Base-by-base conservation (phyloP, 1,140 invertebrate genomes). In the Psix sp. region DNA sequence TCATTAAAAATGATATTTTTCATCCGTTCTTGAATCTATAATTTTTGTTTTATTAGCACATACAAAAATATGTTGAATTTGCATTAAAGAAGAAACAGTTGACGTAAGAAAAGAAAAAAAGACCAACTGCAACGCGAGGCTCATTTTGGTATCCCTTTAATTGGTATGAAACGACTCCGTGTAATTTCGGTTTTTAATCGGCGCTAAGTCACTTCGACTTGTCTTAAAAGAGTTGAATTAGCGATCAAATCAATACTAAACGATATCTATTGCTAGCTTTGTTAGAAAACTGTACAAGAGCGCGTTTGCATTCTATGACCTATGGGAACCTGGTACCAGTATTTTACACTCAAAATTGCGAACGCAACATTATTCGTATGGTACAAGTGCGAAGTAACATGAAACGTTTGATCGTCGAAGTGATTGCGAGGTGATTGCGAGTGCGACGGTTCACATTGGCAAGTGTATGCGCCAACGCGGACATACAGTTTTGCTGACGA, bases 251-350 rank as follows among this genome's bases (percentile, higher is more conserved):
- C 40, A 35, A 39, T 33, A 29, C 24, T 62, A 52, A 38, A 11
- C n/a, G n/a, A n/a, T n/a, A n/a, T n/a, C 45, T 59, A 68, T 39
- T 49, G 1, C 20, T 40, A 26, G 10, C 33, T 39, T 49, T 16
- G 31, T 62, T 71, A 56, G 40, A 71, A 71, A 70, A 62, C 59
- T 71, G 67, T 71, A 71, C 59, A 71, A 62, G 49, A 62, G 36
- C 57, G 67, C 57, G 38, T 26, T 36, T 48, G 39, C 42, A 24
- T 24, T 63, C 48, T 70, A 60, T 26, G 29, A 54, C 20, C 57
- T 63, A 70, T 71, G 56, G 67, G 67, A 71, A 71, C 67, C 57
- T 63, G 57, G 57, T 57, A 71, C 67, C 57, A 49, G 67, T 63
- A 57, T 57, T 63, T 49, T 71, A 63, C 67, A 63, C 36, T 29